Base-by-base conservation (phyloP, 2,113 vertebrate species). In the Gymnarchus niloticus region DNA sequence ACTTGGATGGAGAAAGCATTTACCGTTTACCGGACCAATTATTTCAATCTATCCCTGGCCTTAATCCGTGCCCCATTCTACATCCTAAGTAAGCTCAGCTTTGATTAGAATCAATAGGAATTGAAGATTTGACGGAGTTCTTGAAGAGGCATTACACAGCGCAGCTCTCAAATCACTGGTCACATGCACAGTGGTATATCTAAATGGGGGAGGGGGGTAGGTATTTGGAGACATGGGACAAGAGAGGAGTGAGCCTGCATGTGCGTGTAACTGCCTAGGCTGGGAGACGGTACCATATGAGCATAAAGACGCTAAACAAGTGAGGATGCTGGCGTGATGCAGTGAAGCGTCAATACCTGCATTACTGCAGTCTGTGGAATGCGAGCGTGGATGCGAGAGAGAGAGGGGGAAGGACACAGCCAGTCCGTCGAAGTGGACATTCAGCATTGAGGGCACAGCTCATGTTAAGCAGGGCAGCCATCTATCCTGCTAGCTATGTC, bases 151-250 rank as follows among this genome's bases (percentile, higher is more conserved):
- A 41, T 69, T 54, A 52, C 84, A 57, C 84, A 89, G 91, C 86
- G 86, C 78, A 89, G 89, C 89, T 81, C 87, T 92, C 86, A 86
- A 85, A 88, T 88, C 84, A 65, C 85, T 88, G 87, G 87, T 89
- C 89, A 89, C 87, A 88, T 90, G 89, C 89, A 91, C 91, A 88
- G 28, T 65, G 89, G 91, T 86, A 80, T 85, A 21, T 83, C 87
- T 86, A 81, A 88, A 89, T 56, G 81, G 23, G 59, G n/a, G 65
- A 6, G 52, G 17, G 56, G 23, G 33, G 10, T 49, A 48, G 59
- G 37, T 0, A 14, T 54, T 23, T 69, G 56, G 41, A 44, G 54
- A 46, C 10, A 41, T 25, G 28, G 54, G 52, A 37, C 17, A 84
- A 19, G 14, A 41, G 73, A n/a, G 21, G 23, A 78, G 44, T 28